These are phyloP conservation scores for Jordanella pulchra DNA, from an alignment of 2,797 vertebrate genomes.

Conservation along the genomic window DNA sequence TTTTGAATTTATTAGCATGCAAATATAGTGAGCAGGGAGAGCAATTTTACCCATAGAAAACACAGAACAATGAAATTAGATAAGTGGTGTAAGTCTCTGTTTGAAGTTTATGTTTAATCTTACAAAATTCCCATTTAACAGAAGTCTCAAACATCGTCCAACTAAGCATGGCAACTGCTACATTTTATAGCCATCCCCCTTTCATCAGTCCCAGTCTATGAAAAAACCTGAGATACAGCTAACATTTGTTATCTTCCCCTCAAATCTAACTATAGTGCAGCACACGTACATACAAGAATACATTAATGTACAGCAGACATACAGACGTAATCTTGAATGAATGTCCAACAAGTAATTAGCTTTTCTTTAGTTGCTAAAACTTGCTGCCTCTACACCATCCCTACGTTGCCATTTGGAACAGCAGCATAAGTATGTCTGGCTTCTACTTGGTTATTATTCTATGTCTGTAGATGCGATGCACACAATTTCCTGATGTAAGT, in stretches of 20 bases:
- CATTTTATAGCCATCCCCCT: not conserved
- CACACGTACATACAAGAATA: not conserved
- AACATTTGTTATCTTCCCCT: no score
- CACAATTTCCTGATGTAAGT: conserved; percentile 78
- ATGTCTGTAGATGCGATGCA: conserved; percentile 66
- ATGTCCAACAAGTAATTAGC: conserved; percentile 56
- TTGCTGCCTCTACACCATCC: conserved; percentile 37
- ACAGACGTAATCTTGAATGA: conserved; percentile 29
- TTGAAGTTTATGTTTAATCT: no score
- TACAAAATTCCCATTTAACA: not conserved
- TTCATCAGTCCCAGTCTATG: not conserved
- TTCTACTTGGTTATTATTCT: conserved; percentile 69
- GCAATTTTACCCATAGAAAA: not conserved
- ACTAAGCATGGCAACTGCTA: not conserved
- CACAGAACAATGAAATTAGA: not conserved
- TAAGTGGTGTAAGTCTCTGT: not conserved
- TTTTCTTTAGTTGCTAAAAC: conserved; percentile 58
- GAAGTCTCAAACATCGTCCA: not conserved
- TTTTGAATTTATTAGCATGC: not conserved
- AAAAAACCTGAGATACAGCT: not conserved
- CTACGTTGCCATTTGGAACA: conserved; percentile 54
- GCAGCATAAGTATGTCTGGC: conserved; percentile 44
- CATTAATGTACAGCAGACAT: not conserved
- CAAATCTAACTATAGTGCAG: not conserved
- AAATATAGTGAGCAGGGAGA: not conserved